phyloP scores from a whole-genome alignment of 1,140 invertebrate genomes.

The Samia ricini region DNA sequence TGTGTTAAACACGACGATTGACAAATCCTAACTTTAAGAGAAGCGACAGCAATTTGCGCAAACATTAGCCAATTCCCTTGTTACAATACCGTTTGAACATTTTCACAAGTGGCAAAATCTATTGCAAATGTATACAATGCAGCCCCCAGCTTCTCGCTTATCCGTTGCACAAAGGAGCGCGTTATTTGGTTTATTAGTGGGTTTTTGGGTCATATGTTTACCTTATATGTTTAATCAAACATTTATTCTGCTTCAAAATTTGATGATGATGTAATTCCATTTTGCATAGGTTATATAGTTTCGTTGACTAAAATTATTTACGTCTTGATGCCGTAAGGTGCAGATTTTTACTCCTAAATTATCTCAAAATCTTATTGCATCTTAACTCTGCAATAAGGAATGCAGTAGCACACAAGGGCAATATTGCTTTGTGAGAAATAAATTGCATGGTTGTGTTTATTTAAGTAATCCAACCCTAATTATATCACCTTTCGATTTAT shows the following conservation, averaged over 20 bases:
- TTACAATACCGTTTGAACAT: constrained; percentile 2
- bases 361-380: no score
- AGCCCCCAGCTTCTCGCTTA: background rate
- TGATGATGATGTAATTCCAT: no score
- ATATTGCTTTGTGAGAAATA: no score
- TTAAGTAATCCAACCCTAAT: no score
- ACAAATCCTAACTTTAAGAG: background rate
- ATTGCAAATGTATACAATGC: constrained; percentile 2
- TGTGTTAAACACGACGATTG: background rate
- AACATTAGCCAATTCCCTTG: background rate
- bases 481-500: no score
- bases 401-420: no score
- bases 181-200: background rate
- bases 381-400: no score
- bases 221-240: constrained; percentile 7
- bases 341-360: no score
- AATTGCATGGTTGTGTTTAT: no score
- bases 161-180: background rate
- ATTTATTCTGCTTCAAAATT: background rate
- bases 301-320: no score
- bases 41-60: background rate
- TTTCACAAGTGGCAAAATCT: constrained; percentile 1
- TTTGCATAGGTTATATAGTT: no score
- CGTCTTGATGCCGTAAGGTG: no score
- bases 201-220: constrained; percentile 27